Conservation (phyloP, 35 echinoderm and acorn worm genomes). For the Apostichopus parvimensis region DNA sequence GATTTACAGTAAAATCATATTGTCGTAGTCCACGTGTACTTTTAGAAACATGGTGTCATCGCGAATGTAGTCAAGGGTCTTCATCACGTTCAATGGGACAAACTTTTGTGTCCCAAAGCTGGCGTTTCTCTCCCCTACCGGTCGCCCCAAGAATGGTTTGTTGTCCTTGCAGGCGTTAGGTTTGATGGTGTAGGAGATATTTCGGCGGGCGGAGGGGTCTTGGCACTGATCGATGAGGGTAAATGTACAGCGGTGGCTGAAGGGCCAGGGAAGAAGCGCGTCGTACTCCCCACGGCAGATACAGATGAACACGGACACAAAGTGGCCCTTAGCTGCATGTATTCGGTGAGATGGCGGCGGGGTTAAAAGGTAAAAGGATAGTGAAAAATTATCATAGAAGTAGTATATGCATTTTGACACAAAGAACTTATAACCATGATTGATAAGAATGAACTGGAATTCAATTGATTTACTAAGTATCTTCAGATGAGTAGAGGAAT, state of each 20-base stretch:
- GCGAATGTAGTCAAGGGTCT: slow-evolving; percentile 94
- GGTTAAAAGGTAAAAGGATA: too few relatives aligned
- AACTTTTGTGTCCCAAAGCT: slow-evolving; percentile 99
- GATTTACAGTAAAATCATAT: slow-evolving; percentile 83
- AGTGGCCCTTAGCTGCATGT: slow-evolving; percentile 85
- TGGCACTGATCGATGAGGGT: slow-evolving; percentile 98
- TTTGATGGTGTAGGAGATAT: slow-evolving; percentile 98
- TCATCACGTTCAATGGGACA: slow-evolving; percentile 84
- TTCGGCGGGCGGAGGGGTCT: slow-evolving; percentile 90
- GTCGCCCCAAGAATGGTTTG: slow-evolving; percentile 90
- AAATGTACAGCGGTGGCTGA: slow-evolving; percentile 90
- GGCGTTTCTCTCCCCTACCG: slow-evolving; percentile 88
- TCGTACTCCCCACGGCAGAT: slow-evolving; percentile 94
- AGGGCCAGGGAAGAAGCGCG: slow-evolving; percentile 91
- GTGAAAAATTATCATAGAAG: too few relatives aligned
- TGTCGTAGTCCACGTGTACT: slow-evolving; percentile 93
- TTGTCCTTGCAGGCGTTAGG: slow-evolving; percentile 97
- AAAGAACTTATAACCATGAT: too few relatives aligned
- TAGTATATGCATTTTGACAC: too few relatives aligned
- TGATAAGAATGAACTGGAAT: too few relatives aligned
- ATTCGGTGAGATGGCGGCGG: too few relatives aligned
- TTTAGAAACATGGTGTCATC: slow-evolving; percentile 99
- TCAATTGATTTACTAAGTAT: too few relatives aligned
- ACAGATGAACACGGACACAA: slow-evolving; percentile 96
- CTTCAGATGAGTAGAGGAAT: too few relatives aligned